Conservation (phyloP, 1,140 invertebrate genomes). For the Fopius arisanus region DNA sequence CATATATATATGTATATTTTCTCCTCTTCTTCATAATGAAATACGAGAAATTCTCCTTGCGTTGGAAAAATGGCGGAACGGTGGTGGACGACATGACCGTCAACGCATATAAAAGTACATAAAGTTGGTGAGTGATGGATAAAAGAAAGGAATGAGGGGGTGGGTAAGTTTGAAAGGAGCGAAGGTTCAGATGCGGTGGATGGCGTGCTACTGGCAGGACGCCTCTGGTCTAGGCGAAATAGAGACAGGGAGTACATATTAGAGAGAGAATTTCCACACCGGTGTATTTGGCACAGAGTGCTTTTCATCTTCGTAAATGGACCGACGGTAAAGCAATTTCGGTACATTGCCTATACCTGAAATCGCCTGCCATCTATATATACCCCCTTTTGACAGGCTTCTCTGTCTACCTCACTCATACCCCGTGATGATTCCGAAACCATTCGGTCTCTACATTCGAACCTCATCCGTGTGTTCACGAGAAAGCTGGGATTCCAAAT, state of each 20-base stretch:
- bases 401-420: background rate
- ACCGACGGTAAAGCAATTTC: conserved; percentile 64
- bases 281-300: conserved; percentile 63
- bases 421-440: background rate
- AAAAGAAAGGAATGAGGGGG: background rate
- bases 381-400: conserved; percentile 4
- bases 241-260: background rate
- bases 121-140: conserved; percentile 1
- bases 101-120: background rate
- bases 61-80: background rate
- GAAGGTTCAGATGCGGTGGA: background rate
- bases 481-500: conserved; percentile 8
- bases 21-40: background rate
- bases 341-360: conserved; percentile 61
- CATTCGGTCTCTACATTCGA: conserved; percentile 9
- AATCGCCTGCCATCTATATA: background rate
- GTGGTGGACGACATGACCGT: background rate
- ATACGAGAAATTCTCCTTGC: background rate
- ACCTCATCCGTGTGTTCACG: conserved; percentile 8
- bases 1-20: no score
- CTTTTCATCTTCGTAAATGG: conserved; percentile 64
- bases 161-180: background rate
- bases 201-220: conserved; percentile 12
- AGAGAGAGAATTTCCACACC: conserved; percentile 15
- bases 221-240: background rate